Base-by-base conservation (phyloP, 2,113 vertebrate species). In the Neolamprologus devosi region DNA sequence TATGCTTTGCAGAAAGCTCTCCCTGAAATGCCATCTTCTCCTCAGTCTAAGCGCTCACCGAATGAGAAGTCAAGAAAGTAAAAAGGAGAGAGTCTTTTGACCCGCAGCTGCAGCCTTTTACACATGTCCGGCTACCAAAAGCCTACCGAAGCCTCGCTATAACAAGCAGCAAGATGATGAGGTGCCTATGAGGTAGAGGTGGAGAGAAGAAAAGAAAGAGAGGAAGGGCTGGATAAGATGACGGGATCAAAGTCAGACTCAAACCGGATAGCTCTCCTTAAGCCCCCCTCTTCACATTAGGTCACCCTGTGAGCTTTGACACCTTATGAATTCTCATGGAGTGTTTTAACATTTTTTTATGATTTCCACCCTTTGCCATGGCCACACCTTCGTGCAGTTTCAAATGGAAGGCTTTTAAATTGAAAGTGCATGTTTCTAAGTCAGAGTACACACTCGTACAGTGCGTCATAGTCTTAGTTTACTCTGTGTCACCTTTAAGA, bases 151-250 rank as follows among this genome's bases (percentile, higher is more conserved):
- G 80, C 45, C 82, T 87, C 9, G 5, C 63, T 85, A 9, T 89
- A 88, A 91, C 85, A 53, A 86, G 57, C 73, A 12, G 42, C 65
- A 14, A 17, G 85, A 89, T 95, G 87, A 95, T 93, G 93, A 94
- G 92, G 93, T 94, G 93, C 51, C 79, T 79, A 92, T 93, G 93
- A 94, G 88, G 87, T 84, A 91, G 87, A 92, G 68, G 80, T 45
- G 53, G 78, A 90, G 82, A 58, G 84, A 68, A 33, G 70, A 63
- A 88, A 78, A 83, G 85, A 83, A 82, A 81, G 53, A 75, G 78
- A 89, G 91, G 87, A 87, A 87, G 35, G 88, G 87, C 54, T 70
- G 85, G 85, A 88, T 85, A 83, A 86, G 88, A 92, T 47, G 54
- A 81, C 80, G n/a, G 82, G 89, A 88, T 91, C 85, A 90, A 89